A percentile compares a stretch with the other conserved stretches of the same genome.
Conservation (phyloP, 2,113 vertebrate species). For the Galemys pyrenaicus region DNA sequence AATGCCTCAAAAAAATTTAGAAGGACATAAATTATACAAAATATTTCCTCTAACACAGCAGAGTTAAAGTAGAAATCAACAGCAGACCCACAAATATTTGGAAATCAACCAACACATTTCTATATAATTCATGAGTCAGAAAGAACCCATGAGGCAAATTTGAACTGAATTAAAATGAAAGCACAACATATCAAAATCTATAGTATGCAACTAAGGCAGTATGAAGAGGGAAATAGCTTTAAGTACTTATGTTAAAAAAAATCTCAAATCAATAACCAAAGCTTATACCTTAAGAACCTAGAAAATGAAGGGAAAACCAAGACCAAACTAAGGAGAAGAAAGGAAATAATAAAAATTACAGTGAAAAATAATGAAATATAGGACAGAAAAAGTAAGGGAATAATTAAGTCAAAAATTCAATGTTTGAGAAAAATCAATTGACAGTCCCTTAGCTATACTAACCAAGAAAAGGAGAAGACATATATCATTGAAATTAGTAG, state of each 20-base stretch:
- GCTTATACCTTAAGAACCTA: neutral
- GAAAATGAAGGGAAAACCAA: neutral
- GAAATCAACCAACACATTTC: neutral
- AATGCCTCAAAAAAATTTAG: neutral
- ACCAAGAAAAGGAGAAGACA: neutral
- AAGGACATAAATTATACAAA: neutral
- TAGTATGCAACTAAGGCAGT: neutral
- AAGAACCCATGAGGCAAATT: neutral
- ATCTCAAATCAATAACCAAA: neutral
- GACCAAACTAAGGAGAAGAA: neutral
- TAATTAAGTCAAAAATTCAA: neutral
- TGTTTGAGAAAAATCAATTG: neutral
- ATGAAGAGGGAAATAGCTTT: neutral
- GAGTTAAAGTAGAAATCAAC: neutral
- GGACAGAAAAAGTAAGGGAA: neutral
- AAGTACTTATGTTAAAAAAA: neutral
- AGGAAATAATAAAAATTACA: constrained; percentile 1
- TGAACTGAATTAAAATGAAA: neutral
- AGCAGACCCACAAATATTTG: neutral
- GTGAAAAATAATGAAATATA: neutral
- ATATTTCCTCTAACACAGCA: neutral
- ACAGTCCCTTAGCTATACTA: neutral
- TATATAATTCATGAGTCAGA: neutral
- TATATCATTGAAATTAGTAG: neutral
- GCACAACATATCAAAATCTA: neutral